Percentiles rank a stretch among this genome's conserved stretches.
These are phyloP conservation scores for Megaceryle torquata DNA, from an alignment of 2,113 vertebrate genomes.

Conservation along the genomic window DNA sequence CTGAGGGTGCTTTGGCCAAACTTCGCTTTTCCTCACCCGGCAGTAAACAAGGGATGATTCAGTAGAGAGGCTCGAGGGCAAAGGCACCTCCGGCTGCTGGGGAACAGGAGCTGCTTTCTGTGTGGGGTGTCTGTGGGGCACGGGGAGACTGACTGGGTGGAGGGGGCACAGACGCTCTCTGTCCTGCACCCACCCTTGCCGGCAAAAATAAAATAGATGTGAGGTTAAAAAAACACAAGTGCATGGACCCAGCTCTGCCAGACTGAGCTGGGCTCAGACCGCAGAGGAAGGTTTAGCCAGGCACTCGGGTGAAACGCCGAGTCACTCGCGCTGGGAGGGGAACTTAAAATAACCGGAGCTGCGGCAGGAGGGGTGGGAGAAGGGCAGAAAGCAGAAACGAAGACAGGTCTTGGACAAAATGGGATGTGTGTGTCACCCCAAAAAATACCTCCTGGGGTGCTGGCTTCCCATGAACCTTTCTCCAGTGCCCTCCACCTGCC, in stretches of 20 bases:
- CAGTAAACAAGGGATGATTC: conserved; percentile 64
- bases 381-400: background rate
- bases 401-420: background rate
- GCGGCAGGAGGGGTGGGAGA: background rate
- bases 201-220: background rate
- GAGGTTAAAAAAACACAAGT: background rate
- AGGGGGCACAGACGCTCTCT: background rate
- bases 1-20: background rate
- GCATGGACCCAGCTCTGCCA: background rate
- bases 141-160: background rate
- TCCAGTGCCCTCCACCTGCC: background rate
- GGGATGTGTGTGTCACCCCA: background rate
- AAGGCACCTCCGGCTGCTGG: background rate
- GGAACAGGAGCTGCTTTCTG: conserved; percentile 57
- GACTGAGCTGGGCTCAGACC: background rate
- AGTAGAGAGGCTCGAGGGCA: conserved; percentile 49
- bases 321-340: fast-evolving
- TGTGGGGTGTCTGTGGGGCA: background rate
- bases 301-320: background rate
- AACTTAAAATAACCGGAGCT: background rate
- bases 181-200: background rate
- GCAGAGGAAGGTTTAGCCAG: fast-evolving
- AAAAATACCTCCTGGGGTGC: fast-evolving
- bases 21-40: background rate
- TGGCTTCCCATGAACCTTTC: background rate